Evolutionary conservation across 2,797 vertebrate species (phyloP).

Genomic region (Myotis vivesi): DNA sequence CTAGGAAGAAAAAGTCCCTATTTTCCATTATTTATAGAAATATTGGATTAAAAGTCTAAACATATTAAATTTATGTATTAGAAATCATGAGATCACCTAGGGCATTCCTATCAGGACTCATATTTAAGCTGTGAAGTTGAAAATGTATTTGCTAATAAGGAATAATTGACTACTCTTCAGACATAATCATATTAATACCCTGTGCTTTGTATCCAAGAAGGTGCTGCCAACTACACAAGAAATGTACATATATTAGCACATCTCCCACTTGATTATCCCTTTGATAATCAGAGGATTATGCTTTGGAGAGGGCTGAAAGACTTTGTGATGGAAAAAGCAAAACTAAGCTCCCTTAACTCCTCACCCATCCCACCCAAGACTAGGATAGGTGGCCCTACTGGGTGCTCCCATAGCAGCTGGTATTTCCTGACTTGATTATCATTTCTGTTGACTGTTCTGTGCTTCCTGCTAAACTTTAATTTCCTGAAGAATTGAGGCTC

Average conservation of each 20-base stretch:
- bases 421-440: neutral
- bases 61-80: neutral
- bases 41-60: slow-evolving; percentile 7
- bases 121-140: neutral
- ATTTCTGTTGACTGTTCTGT: neutral
- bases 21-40: slow-evolving; percentile 19
- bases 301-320: neutral
- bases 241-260: neutral
- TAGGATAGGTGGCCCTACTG: neutral
- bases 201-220: neutral
- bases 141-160: neutral
- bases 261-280: neutral
- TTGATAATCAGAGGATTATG: neutral
- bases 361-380: neutral
- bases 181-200: neutral
- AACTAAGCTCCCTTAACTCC: neutral
- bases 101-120: neutral
- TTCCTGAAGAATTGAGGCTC: neutral
- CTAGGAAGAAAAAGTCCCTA: neutral
- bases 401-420: neutral
- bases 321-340: neutral
- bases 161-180: neutral
- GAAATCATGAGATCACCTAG: neutral
- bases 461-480: neutral
- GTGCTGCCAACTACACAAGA: neutral